Evolutionary conservation across 2,113 vertebrate genomes (phyloP), one percentile per base, ranked within the genome.

Genomic region (Petromus typicus): DNA sequence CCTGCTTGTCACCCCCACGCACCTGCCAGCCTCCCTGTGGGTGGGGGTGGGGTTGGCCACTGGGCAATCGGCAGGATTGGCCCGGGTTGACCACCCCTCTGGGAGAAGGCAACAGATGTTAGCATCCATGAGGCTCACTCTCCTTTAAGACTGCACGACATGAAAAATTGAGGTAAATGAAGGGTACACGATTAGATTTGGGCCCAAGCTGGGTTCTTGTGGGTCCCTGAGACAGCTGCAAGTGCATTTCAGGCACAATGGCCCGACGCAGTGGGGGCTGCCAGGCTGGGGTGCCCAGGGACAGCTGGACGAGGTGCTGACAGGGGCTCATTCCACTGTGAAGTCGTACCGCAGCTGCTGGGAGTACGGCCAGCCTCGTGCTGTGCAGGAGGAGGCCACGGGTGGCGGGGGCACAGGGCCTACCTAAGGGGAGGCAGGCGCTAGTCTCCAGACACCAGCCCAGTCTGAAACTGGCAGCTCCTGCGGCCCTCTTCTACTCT

Each of bases 171-270:
- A 97, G 97, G 97, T 98, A 97, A 89, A 97, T 97, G 97, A 97
- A 98, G 94, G 96, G 75, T 51, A 18, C 96, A 92, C 43, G 80
- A 90, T 96, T 91, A 71, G 96, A 87, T 90, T 94, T 82, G 78
- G 97, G 81, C 91, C 94, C 98, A 97, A 93, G 97, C 98, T 98
- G 98, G 71, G 98, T 61, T 86, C 93, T 96, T 59, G 92, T 79
- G 98, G 98, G 97, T 98, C 98, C 98, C 98, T 98, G 97, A 97
- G 96, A 97, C 98, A 95, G 98, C 97, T 93, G 98, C 97, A 85
- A 13, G 93, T 78, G 95, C 97, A 94, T 73, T 93, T 95, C 84
- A 86, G 97, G 97, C 96, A 97, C 98, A 95, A 96, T 96, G 73
- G 97, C 95, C 94, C 59, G 92, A 96, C 88, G 95, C 87, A 61